phyloP scores from a whole-genome alignment of 2,888 invertebrate genomes.

The Pristionchus entomophagus region DNA sequence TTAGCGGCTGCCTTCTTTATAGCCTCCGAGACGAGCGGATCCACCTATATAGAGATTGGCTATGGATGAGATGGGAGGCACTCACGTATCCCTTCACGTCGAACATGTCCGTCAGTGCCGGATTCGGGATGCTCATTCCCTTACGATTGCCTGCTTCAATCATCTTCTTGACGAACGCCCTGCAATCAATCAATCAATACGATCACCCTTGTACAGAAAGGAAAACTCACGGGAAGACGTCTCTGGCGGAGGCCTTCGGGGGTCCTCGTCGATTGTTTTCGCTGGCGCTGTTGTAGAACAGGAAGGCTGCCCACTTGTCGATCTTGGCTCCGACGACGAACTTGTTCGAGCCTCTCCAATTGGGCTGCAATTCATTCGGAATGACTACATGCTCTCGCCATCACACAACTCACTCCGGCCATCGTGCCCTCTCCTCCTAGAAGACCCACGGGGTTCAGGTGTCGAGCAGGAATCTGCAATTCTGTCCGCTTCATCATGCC shows the following conservation, averaged over 20 bases:
- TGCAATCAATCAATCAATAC: not conserved
- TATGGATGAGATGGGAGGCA: not conserved
- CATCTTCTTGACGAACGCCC: not conserved
- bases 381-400: not conserved
- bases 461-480: not conserved
- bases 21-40: not conserved
- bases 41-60: not conserved
- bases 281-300: not conserved
- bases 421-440: not conserved
- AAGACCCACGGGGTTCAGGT: not conserved
- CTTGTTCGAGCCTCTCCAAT: not conserved
- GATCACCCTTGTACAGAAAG: not conserved
- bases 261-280: not conserved
- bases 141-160: not conserved
- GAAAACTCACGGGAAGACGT: not conserved
- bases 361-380: not conserved
- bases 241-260: not conserved
- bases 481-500: not conserved
- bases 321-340: not conserved
- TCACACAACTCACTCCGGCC: not conserved
- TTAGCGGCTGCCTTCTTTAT: not conserved
- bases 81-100: not conserved
- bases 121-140: slow-evolving; percentile 33
- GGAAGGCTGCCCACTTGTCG: slow-evolving; percentile 22
- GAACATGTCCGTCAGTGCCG: not conserved